A percentile compares a stretch with the other conserved stretches of the same genome.
These are phyloP conservation scores for Anhinga rufa DNA, from an alignment of 2,113 vertebrate species.

Conservation along the genomic window DNA sequence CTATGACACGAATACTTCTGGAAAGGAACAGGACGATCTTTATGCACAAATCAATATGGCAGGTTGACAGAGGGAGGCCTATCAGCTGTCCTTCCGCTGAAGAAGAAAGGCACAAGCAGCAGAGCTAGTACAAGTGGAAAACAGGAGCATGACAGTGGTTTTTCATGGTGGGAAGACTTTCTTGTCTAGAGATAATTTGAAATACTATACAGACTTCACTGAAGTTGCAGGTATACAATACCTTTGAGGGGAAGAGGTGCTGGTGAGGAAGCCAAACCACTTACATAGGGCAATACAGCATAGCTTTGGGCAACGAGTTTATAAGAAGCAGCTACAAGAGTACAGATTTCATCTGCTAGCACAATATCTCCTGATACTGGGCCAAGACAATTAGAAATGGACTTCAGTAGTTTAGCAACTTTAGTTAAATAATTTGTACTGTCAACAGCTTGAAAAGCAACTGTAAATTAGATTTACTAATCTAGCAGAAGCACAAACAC, in stretches of 20 bases:
- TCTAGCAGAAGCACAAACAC: neutral
- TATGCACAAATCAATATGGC: rapidly evolving
- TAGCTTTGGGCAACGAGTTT: neutral
- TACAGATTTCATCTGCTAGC: neutral
- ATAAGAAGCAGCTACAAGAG: neutral
- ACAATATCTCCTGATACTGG: neutral
- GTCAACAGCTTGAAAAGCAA: neutral
- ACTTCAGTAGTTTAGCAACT: neutral
- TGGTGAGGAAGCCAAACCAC: neutral
- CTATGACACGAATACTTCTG: neutral
- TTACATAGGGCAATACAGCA: rapidly evolving
- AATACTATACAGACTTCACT: neutral
- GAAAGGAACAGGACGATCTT: neutral
- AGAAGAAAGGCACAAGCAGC: neutral
- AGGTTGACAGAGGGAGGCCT: neutral
- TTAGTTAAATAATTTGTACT: neutral
- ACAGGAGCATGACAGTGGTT: rapidly evolving
- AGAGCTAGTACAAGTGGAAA: neutral
- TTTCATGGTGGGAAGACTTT: neutral
- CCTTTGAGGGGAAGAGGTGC: neutral
- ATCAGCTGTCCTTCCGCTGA: neutral
- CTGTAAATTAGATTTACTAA: neutral
- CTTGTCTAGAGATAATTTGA: neutral
- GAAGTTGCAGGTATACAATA: neutral
- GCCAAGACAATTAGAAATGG: neutral